Evolutionary conservation across 2,797 vertebrate genomes (phyloP).

Genomic region (Rhodeus uyekii): DNA sequence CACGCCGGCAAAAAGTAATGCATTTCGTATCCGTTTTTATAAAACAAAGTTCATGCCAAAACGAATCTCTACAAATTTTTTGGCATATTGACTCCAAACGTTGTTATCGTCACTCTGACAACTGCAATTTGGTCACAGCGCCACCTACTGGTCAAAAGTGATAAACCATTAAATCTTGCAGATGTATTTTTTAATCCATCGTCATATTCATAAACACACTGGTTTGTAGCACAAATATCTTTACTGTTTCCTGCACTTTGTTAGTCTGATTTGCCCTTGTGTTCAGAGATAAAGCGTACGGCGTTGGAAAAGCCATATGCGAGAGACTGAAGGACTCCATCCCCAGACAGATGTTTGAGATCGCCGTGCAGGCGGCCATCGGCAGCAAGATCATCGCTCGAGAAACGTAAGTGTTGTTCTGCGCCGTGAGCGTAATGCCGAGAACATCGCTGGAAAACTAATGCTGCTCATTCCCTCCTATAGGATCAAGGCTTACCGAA

Average conservation of each 20-base stretch:
- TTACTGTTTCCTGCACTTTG: too few species aligned
- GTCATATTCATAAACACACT: not conserved
- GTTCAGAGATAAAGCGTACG: conserved; percentile 83
- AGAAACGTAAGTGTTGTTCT: conserved; percentile 86
- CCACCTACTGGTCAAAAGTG: not conserved
- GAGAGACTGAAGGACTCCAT: conserved; percentile 89
- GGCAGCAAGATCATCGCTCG: conserved; percentile 91
- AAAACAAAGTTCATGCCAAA: not conserved
- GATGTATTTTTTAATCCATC: not conserved
- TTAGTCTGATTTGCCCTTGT: conserved; percentile 12
- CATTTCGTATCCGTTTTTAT: not conserved
- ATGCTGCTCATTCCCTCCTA: not conserved
- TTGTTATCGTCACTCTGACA: not conserved
- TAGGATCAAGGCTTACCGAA: conserved; percentile 93
- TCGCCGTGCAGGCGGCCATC: conserved; percentile 90
- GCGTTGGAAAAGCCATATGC: conserved; percentile 87
- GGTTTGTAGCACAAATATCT: not conserved
- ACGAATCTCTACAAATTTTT: not conserved
- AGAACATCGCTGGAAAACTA: not conserved
- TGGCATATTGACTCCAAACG: not conserved
- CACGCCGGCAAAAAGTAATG: not conserved
- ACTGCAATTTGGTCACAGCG: not conserved
- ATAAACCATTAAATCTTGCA: not conserved
- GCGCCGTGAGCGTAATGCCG: not conserved
- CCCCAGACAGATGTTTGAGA: conserved; percentile 95